A percentile compares a stretch with the other conserved stretches of the same genome.
phyloP scores from a whole-genome alignment of 1,140 invertebrate genomes.

The Ostrea edulis region DNA sequence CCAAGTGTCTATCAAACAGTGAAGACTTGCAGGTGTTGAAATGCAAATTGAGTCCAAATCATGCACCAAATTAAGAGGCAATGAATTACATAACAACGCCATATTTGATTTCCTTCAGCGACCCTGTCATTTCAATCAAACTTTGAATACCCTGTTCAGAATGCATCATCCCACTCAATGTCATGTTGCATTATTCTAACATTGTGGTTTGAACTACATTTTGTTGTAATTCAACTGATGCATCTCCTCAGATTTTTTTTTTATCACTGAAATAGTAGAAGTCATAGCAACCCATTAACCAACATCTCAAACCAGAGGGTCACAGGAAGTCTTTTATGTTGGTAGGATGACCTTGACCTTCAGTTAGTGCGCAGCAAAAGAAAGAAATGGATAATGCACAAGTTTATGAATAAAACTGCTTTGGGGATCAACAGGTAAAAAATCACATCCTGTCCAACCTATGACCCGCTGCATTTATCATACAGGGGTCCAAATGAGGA shows the following conservation, averaged over 20 bases:
- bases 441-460: conserved; percentile 22
- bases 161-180: background rate
- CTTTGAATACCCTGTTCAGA: background rate
- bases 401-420: conserved; percentile 13
- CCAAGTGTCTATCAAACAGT: conserved; percentile 5
- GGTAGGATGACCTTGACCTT: background rate
- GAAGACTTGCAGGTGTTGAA: background rate
- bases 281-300: background rate
- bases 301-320: conserved; percentile 3
- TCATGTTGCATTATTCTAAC: background rate
- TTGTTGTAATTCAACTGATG: background rate
- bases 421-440: conserved; percentile 31
- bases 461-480: background rate
- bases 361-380: background rate
- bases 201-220: background rate
- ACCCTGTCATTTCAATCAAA: background rate
- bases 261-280: background rate
- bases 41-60: conserved; percentile 13
- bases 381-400: background rate
- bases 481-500: background rate
- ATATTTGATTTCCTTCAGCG: background rate
- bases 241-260: background rate
- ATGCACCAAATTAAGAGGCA: conserved; percentile 6
- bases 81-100: background rate
- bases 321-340: conserved; percentile 4